phyloP scores from a whole-genome alignment of 2,797 vertebrate genomes.

The Typhlichthys eigenmanni region DNA sequence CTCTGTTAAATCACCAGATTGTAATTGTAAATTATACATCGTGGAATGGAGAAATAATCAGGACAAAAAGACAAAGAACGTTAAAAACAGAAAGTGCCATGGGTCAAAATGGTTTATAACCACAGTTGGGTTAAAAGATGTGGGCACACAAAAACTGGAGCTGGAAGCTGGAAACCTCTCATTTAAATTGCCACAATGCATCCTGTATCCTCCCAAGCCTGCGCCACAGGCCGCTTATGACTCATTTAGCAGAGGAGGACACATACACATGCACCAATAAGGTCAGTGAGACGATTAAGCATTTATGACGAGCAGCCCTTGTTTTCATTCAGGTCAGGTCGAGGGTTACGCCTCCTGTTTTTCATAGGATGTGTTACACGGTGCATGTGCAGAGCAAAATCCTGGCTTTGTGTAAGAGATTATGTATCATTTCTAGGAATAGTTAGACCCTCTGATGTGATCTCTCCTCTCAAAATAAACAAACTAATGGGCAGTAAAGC shows the following conservation, averaged over 20 bases:
- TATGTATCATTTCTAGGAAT: constrained; percentile 20
- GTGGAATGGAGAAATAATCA: no score
- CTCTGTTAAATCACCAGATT: no score
- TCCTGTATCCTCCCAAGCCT: neutral
- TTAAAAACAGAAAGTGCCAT: no score
- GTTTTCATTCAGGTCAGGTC: constrained; percentile 40
- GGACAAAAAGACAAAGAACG: no score
- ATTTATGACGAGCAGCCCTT: constrained; percentile 48
- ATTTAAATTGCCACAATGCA: constrained; percentile 16
- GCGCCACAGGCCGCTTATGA: constrained; percentile 29
- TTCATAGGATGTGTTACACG: neutral
- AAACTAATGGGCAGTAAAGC: constrained; percentile 20
- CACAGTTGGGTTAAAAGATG: no score
- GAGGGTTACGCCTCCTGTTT: constrained; percentile 10
- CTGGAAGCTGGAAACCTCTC: neutral
- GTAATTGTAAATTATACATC: no score
- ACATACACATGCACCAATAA: constrained; percentile 7
- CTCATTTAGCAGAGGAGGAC: constrained; percentile 25
- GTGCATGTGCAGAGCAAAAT: neutral
- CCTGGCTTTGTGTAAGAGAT: constrained; percentile 27
- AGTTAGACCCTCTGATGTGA: constrained; percentile 32
- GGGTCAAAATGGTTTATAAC: no score
- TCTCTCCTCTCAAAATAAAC: constrained; percentile 33
- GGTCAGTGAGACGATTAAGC: constrained; percentile 51
- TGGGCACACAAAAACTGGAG: no score